These are phyloP conservation scores for Thysanoteuthis rhombus DNA, from an alignment of 2,888 invertebrate species.

Conservation along the genomic window DNA sequence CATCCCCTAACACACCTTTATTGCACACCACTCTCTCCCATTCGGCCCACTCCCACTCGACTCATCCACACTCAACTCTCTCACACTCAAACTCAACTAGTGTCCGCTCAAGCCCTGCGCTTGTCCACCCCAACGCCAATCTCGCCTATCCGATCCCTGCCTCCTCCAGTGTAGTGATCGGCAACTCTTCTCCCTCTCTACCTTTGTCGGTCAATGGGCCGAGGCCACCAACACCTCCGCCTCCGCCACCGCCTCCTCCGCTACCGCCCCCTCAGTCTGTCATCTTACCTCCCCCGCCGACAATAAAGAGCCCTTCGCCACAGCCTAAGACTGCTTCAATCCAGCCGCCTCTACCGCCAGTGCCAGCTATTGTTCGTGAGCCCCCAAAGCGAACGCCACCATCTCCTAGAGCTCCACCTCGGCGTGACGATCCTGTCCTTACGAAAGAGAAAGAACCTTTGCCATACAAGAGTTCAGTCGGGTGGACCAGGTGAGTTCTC, in stretches of 20 bases:
- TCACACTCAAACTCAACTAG: constrained; percentile 21
- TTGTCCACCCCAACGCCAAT: constrained; percentile 16
- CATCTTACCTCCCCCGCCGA: constrained; percentile 14
- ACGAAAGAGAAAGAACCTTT: constrained; percentile 30
- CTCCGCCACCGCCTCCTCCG: not conserved
- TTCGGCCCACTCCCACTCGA: not conserved
- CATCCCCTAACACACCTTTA: not conserved
- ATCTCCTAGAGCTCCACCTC: not conserved
- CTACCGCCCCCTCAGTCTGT: not conserved
- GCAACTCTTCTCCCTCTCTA: not conserved
- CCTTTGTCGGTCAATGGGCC: constrained; percentile 24
- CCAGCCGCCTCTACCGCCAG: constrained; percentile 29
- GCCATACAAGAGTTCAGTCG: constrained; percentile 29
- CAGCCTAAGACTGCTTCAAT: constrained; percentile 22
- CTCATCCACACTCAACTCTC: not conserved
- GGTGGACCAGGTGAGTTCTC: constrained; percentile 31
- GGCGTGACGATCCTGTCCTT: constrained; percentile 24
- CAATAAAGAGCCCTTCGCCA: constrained; percentile 25
- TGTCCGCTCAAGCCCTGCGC: not conserved
- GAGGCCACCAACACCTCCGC: not conserved
- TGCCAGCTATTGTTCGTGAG: constrained; percentile 24
- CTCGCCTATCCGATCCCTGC: not conserved
- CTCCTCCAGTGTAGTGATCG: not conserved
- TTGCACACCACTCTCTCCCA: not conserved
- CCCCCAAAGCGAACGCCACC: constrained; percentile 30